These are phyloP conservation scores for Conger conger DNA, from an alignment of 2,113 vertebrate species.

Conservation along the genomic window DNA sequence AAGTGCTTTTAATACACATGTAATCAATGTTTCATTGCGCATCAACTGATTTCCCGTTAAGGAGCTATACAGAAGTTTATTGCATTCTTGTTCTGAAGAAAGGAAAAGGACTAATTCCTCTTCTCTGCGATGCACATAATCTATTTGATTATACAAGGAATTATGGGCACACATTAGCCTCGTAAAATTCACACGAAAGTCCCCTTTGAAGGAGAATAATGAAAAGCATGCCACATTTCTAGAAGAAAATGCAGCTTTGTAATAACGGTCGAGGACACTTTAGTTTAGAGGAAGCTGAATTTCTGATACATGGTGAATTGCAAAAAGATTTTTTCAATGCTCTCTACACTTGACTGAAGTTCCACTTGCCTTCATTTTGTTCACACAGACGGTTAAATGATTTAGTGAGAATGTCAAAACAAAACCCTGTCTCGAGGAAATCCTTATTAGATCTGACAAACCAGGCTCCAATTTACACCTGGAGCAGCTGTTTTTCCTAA, in stretches of 20 bases:
- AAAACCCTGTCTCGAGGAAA: background rate
- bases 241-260: background rate
- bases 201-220: background rate
- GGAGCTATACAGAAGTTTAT: conserved; percentile 8
- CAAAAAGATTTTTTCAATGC: background rate
- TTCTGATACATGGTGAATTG: background rate
- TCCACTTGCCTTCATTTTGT: background rate
- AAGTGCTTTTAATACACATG: conserved; percentile 26
- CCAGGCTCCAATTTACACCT: background rate
- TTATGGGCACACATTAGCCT: background rate
- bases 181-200: conserved; percentile 12
- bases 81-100: conserved; percentile 11
- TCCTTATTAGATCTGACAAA: background rate
- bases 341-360: background rate
- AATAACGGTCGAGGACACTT: background rate
- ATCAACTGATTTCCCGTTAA: conserved; percentile 18
- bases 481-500: background rate
- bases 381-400: background rate
- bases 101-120: background rate
- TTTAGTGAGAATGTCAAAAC: background rate
- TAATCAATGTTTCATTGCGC: conserved; percentile 33
- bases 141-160: conserved; percentile 10
- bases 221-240: background rate
- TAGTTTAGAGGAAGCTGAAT: background rate
- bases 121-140: background rate